Evolutionary conservation across 2,113 vertebrate genomes (phyloP).

Genomic region (Toxotes jaculatrix): DNA sequence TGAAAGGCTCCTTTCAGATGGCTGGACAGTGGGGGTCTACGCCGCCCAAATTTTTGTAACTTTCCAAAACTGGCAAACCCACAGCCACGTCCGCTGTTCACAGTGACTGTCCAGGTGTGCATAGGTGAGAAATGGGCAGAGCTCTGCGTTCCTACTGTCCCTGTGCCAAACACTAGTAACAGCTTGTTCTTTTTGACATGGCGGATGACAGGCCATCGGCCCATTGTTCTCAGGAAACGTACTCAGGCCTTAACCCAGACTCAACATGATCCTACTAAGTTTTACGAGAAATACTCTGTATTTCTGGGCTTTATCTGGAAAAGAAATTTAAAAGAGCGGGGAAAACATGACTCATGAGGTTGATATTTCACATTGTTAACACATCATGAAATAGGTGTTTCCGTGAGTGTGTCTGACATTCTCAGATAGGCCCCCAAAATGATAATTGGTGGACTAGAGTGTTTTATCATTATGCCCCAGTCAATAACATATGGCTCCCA

Average conservation of each 20-base stretch:
- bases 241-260: neutral
- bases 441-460: neutral
- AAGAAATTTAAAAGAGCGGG: neutral
- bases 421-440: neutral
- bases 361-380: slow-evolving; percentile 1
- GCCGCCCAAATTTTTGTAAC: slow-evolving; percentile 48
- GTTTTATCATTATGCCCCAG: neutral
- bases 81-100: slow-evolving; percentile 61
- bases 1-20: slow-evolving; percentile 75
- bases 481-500: neutral
- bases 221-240: neutral
- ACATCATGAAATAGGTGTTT: neutral
- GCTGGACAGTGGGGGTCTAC: slow-evolving; percentile 53
- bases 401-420: neutral
- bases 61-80: slow-evolving; percentile 64
- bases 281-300: too few relatives aligned
- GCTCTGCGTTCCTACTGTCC: slow-evolving; percentile 18
- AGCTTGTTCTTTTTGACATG: neutral
- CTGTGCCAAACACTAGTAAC: neutral
- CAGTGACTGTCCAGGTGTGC: slow-evolving; percentile 54
- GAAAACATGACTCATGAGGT: slow-evolving; percentile 2
- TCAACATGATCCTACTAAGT: neutral
- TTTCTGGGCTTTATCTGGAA: neutral
- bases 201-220: neutral
- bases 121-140: slow-evolving; percentile 46